These are phyloP conservation scores for Platichthys stellatus DNA, from an alignment of 2,113 vertebrate genomes.

Conservation along the genomic window DNA sequence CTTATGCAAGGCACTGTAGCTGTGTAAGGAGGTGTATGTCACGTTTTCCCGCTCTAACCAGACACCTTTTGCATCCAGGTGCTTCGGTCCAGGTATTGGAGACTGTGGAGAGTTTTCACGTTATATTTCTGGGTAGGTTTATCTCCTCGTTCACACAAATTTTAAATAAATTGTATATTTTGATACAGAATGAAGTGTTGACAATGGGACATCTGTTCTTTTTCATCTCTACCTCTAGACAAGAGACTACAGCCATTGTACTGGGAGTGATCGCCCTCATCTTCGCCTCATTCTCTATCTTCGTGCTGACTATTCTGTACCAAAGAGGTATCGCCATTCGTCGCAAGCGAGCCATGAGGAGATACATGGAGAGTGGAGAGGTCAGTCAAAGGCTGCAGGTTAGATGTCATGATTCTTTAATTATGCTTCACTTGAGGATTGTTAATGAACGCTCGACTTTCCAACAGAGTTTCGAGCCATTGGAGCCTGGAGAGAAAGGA, in stretches of 20 bases:
- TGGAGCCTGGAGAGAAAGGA: slow-evolving; percentile 91
- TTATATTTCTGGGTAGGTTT: slow-evolving; percentile 59
- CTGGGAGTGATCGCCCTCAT: slow-evolving; percentile 83
- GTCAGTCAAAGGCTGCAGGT: slow-evolving; percentile 64
- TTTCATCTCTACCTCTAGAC: slow-evolving; percentile 70
- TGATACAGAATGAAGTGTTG: not conserved
- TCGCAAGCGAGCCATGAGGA: slow-evolving; percentile 92
- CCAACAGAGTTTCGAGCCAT: slow-evolving; percentile 87
- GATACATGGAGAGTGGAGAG: slow-evolving; percentile 92
- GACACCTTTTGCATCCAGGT: slow-evolving; percentile 73
- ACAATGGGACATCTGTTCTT: not conserved
- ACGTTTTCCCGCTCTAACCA: slow-evolving; percentile 3
- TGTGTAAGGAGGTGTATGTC: not conserved
- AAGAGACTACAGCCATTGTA: slow-evolving; percentile 83
- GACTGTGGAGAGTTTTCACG: slow-evolving; percentile 78
- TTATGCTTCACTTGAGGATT: not conserved
- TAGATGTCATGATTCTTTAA: not conserved
- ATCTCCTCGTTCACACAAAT: not conserved
- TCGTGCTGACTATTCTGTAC: slow-evolving; percentile 86
- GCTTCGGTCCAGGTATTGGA: slow-evolving; percentile 81
- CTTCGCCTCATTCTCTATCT: slow-evolving; percentile 78
- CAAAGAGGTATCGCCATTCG: slow-evolving; percentile 90
- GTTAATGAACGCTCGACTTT: not conserved
- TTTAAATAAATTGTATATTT: not conserved
- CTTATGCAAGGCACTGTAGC: too few species aligned